Percentiles rank a stretch among this genome's conserved stretches.
Evolutionary conservation across 2,113 vertebrate genomes (phyloP).

Genomic region (Carollia perspicillata): DNA sequence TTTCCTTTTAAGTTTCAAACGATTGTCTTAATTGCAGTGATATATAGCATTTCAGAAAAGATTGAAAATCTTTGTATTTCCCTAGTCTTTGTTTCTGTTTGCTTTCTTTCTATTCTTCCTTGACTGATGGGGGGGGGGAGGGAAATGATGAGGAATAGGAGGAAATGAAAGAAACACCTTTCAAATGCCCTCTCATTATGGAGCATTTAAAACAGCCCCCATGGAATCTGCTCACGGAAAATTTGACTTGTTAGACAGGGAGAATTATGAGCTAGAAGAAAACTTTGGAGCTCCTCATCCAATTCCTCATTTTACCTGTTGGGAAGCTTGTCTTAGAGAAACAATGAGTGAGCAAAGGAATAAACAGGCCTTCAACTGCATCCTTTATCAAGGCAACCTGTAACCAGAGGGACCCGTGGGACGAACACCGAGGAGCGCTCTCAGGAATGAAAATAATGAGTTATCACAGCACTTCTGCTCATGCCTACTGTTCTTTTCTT

Average conservation of each 20-base stretch:
- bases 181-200: neutral
- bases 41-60: neutral
- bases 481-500: neutral
- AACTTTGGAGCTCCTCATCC: neutral
- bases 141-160: neutral
- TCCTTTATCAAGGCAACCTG: neutral
- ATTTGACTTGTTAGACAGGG: neutral
- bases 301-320: neutral
- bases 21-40: neutral
- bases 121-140: neutral
- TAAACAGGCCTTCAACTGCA: neutral
- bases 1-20: slow-evolving; percentile 6
- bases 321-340: neutral
- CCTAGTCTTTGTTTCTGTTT: neutral
- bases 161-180: neutral
- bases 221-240: neutral
- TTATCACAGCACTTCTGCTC: neutral
- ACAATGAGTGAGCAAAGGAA: neutral
- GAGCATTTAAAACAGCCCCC: neutral
- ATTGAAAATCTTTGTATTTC: neutral
- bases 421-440: neutral
- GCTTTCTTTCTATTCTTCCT: neutral
- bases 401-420: neutral
- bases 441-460: neutral
- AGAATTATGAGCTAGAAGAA: neutral